Base-by-base conservation (phyloP, 2,888 invertebrate species). In the Selenia dentaria region DNA sequence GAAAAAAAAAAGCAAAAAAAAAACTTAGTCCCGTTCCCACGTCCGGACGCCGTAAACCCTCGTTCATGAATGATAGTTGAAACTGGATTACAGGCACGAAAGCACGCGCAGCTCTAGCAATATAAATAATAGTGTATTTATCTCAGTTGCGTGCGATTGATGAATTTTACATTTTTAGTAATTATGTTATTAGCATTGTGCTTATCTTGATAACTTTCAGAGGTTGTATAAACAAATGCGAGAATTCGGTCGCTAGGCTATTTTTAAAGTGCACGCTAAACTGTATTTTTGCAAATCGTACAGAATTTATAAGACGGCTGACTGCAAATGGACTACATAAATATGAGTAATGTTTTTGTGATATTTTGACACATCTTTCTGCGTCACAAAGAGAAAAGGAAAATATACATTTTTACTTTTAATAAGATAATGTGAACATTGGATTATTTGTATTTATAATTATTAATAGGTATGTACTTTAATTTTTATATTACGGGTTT, bases 1-100 rank as follows among this genome's bases (percentile, higher is more conserved):
- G 49, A 59, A 58, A 62, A 59, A 56, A 54, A 59, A 39, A 46
- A 36, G 26, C 20, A 54, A 62, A 59, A 48, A n/a, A 54, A 59
- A 49, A 46, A 46, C 31, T 39, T 52, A 41, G 52, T 54, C 64
- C 54, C 70, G 79, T 79, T 70, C 53, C 55, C 64, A 54, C 70
- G 79, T 79, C 69, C 70, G 68, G 62, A 64, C 64, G 63, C 53
- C 64, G 56, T 62, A 64, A 51, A 48, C 66, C 57, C 64, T 51
- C 59, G 53, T 42, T 43, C 31, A 29, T 41, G 69, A 73, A 66
- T 76, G 72, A 62, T 53, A 55, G 16, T 16, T 6, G 5, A 8
- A 6, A 22, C 53, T 46, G 40, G 2, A 16, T 4, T 16, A 4
- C 22, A 22, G 8, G 6, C 8, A 34, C 56, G 64, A 64, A 70